Base-by-base conservation (phyloP, 2,888 invertebrate species). In the Sinohyriopsis cumingii region DNA sequence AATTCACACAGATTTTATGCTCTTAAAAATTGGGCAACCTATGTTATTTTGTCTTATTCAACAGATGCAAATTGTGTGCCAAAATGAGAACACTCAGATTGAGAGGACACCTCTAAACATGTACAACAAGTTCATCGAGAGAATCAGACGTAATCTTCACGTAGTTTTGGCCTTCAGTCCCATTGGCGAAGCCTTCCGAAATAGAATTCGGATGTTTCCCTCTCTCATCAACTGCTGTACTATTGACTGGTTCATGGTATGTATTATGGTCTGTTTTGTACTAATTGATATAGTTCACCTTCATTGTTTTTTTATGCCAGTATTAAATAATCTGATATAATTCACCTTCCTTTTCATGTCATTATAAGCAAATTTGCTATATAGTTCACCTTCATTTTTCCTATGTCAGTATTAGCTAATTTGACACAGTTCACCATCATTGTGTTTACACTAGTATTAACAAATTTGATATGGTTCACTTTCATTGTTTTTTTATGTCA, bases 231-330 rank as follows among this genome's bases (percentile, higher is more conserved):
- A 89, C 83, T 90, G 90, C 75, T 90, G 90, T 77, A 90, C 90
- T 22, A 90, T 90, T 53, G 89, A 90, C 79, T 89, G 89, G 89
- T 90, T 90, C 78, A 84, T 86, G 87, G 92, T 91, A 81, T 73
- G 78, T 3, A n/a, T 56, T 20, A 45, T 9, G 18, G 12, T 59
- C 24, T 15, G 12, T 24, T 59, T 59, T 59, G 22, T 22, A 59
- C 45, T 45, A 15, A 45, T 45, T 45, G 45, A 45, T 45, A 45
- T 15, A 45, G 45, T 45, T 45, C 45, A 45, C 45, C 15, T 45
- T 15, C 33, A 33, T 33, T 33, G 33, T 33, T 1, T 33, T 33
- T 33, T 3, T 45, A 12, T 45, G 15, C 45, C 45, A 45, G 45
- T 45, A 15, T 45, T 45, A 33, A 28, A n/a, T n/a, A n/a, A n/a